Conservation (phyloP, 1,140 invertebrate species). For the Neotoxoptera formosana region DNA sequence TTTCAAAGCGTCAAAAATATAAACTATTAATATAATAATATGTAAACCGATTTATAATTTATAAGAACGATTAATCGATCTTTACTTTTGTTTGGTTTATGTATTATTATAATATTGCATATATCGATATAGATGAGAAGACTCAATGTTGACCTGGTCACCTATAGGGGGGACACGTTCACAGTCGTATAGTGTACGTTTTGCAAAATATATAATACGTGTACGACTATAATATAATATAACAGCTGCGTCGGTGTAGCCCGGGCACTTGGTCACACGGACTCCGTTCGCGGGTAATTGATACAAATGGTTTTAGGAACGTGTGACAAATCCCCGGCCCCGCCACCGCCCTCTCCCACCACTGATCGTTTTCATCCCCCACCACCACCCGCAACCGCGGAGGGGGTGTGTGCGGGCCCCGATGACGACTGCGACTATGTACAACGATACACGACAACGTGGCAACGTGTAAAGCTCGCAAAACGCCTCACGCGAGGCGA, state of each 20-base stretch:
- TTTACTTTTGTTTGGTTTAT: background rate
- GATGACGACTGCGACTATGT: background rate
- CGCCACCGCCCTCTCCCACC: too few species aligned
- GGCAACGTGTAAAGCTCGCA: background rate
- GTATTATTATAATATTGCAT: background rate
- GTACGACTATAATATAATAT: background rate
- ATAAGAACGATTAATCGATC: background rate
- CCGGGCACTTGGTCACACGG: background rate
- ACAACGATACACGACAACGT: background rate
- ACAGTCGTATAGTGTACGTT: background rate
- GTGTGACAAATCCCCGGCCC: background rate
- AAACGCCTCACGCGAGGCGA: background rate
- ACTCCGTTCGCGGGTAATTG: slow-evolving; percentile 23
- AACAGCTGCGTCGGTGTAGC: background rate
- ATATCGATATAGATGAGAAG: background rate
- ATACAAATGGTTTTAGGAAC: slow-evolving; percentile 34
- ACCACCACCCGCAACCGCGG: background rate
- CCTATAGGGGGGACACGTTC: background rate
- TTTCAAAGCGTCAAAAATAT: background rate
- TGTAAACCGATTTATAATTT: background rate
- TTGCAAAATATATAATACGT: background rate
- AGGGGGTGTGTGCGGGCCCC: background rate
- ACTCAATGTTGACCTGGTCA: background rate
- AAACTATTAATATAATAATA: too few species aligned
- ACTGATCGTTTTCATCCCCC: background rate